These are phyloP conservation scores for Galerucella nymphaeae DNA, from an alignment of 2,888 invertebrate genomes.

Conservation along the genomic window DNA sequence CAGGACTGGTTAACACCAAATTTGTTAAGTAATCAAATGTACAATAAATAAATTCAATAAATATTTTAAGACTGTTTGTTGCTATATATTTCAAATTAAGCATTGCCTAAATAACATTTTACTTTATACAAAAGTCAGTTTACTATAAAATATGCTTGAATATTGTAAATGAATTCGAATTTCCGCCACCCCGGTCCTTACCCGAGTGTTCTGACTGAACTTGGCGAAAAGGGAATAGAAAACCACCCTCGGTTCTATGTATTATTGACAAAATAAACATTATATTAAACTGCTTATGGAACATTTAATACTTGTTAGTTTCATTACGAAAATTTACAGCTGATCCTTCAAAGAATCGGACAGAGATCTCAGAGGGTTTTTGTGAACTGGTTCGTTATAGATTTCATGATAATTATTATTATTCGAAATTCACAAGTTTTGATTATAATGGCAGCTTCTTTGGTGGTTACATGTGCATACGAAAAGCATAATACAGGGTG, in stretches of 20 bases:
- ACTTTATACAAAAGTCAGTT: too few relatives aligned
- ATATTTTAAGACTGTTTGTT: too few relatives aligned
- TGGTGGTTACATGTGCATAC: too few relatives aligned
- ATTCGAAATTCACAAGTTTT: too few relatives aligned
- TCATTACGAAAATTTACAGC: conserved; percentile 36
- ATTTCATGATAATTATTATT: conserved; percentile 3
- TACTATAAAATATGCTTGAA: not conserved
- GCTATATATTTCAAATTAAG: too few relatives aligned
- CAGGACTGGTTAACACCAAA: conserved; percentile 10
- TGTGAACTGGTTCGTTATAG: conserved; percentile 13
- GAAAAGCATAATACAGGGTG: too few relatives aligned
- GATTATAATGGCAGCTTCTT: too few relatives aligned
- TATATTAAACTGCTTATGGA: conserved; percentile 54
- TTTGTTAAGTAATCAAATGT: too few relatives aligned
- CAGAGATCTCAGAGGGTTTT: conserved; percentile 15
- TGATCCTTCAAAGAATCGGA: conserved; percentile 36
- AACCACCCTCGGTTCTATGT: conserved; percentile 46
- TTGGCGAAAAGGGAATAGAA: conserved; percentile 42
- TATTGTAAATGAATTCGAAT: not conserved
- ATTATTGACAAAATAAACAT: conserved; percentile 55
- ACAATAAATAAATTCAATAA: too few relatives aligned
- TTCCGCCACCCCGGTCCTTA: not conserved
- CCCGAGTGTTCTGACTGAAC: conserved; percentile 13
- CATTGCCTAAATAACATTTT: too few relatives aligned
- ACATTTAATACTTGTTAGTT: conserved; percentile 46